A percentile compares a stretch with the other conserved stretches of the same genome.
These are phyloP conservation scores for Magallana angulata DNA, from an alignment of 1,140 invertebrate species.

Conservation along the genomic window DNA sequence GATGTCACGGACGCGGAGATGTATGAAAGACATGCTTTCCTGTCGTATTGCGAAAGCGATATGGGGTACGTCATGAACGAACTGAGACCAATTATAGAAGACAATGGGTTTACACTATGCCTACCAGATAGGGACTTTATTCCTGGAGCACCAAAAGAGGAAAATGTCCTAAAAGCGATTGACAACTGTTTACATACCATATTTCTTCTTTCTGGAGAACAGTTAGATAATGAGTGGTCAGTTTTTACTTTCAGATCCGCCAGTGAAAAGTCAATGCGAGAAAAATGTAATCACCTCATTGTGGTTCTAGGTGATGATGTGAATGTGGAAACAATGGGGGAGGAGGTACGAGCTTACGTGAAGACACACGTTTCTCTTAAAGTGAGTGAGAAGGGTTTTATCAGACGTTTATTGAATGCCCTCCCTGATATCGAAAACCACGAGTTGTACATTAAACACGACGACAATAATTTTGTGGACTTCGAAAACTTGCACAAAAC, in stretches of 20 bases:
- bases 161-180: slow-evolving; percentile 68
- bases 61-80: slow-evolving; percentile 58
- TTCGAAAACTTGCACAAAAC: background rate
- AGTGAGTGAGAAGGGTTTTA: slow-evolving; percentile 57
- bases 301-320: slow-evolving; percentile 55
- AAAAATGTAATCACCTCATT: slow-evolving; percentile 62
- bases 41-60: slow-evolving; percentile 65
- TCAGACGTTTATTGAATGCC: slow-evolving; percentile 55
- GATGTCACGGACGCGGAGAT: background rate
- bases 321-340: slow-evolving; percentile 51
- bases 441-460: background rate
- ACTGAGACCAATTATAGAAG: slow-evolving; percentile 57
- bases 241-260: slow-evolving; percentile 66
- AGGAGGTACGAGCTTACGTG: slow-evolving; percentile 60
- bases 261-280: slow-evolving; percentile 61
- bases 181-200: slow-evolving; percentile 58
- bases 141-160: slow-evolving; percentile 66
- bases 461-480: slow-evolving; percentile 4
- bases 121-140: slow-evolving; percentile 67
- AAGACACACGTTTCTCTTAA: slow-evolving; percentile 59
- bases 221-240: slow-evolving; percentile 66
- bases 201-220: slow-evolving; percentile 61
- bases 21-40: slow-evolving; percentile 55
- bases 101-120: slow-evolving; percentile 57
- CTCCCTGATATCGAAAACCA: slow-evolving; percentile 44